Base-by-base conservation (phyloP, 1,140 invertebrate species). In the Elymnias hypermnestra region DNA sequence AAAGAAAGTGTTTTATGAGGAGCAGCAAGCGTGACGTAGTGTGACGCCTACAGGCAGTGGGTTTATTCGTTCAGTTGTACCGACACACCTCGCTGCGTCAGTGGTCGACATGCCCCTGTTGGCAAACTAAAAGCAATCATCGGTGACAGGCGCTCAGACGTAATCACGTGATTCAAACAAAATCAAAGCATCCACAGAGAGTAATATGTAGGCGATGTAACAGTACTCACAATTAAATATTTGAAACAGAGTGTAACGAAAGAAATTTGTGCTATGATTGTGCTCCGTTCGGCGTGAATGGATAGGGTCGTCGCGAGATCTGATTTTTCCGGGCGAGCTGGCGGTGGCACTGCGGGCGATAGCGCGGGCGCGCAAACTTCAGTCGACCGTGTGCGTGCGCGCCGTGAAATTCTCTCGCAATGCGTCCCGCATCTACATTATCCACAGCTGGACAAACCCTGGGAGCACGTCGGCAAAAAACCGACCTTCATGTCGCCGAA, bases 401-500 rank as follows among this genome's bases (percentile, higher is more conserved):
- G 75, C 72, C 61, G 76, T 74, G 71, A 75, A 70, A 78, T 66
- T 75, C 64, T 70, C 63, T 43, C 63, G 75, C 53, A 57, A 74
- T 83, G 83, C 75, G 84, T 63, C 57, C 72, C 36, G 47, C 63
- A 46, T 55, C 69, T 60, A 59, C 63, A 59, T 53, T 77, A 63
- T 72, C 79, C 48, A 35, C 53, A 40, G 59, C 47, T n/a, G 33
- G 41, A 60, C 33, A 50, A 37, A 40, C 62, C 59, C 52, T 81
- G 50, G 81, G 83, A 17, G 85, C 83, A 0, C 62, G 85, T 1
- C 55, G 85, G 8, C 76, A 83, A 68, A 87, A 87, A 60, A 86
- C 85, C 7, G 85, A 87, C 62, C 69, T 87, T 5, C 83, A 85
- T 49, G 79, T 86, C 26, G 72, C 75, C 3, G 85, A 79, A 41